A percentile compares a stretch with the other conserved stretches of the same genome.
These are phyloP conservation scores for Parazoanthus atlanticus DNA, from an alignment of 92 coral and sea anemone genomes.

Conservation along the genomic window DNA sequence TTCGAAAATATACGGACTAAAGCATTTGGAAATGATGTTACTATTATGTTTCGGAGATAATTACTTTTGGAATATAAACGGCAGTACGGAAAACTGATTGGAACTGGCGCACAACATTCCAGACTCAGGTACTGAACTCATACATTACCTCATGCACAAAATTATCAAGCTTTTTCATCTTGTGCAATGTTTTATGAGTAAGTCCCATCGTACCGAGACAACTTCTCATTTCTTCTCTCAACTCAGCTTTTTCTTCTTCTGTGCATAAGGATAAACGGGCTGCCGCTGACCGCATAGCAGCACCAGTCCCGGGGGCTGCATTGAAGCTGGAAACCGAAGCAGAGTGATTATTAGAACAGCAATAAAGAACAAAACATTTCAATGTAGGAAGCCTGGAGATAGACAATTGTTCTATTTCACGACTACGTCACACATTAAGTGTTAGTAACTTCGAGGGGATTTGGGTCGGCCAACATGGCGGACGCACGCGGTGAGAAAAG, in stretches of 20 bases:
- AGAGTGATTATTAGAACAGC: neutral
- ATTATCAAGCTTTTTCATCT: slow-evolving; percentile 83
- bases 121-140: neutral
- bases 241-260: slow-evolving; percentile 63
- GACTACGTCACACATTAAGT: too few species aligned
- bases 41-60: too few species aligned
- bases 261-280: slow-evolving; percentile 77
- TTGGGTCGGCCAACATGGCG: too few species aligned
- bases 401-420: too few species aligned
- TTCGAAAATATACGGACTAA: too few species aligned
- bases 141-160: slow-evolving; percentile 75
- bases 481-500: too few species aligned
- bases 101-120: neutral
- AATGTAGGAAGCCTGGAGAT: neutral
- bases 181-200: slow-evolving; percentile 76
- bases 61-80: too few species aligned
- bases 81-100: too few species aligned
- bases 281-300: slow-evolving; percentile 94
- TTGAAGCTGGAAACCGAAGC: slow-evolving; percentile 64
- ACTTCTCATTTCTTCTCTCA: slow-evolving; percentile 70
- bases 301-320: slow-evolving; percentile 92
- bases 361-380: neutral
- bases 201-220: slow-evolving; percentile 80
- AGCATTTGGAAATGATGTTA: too few species aligned
- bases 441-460: too few species aligned